Conservation (phyloP, 2,888 invertebrate genomes). For the Drosophila atripex region DNA sequence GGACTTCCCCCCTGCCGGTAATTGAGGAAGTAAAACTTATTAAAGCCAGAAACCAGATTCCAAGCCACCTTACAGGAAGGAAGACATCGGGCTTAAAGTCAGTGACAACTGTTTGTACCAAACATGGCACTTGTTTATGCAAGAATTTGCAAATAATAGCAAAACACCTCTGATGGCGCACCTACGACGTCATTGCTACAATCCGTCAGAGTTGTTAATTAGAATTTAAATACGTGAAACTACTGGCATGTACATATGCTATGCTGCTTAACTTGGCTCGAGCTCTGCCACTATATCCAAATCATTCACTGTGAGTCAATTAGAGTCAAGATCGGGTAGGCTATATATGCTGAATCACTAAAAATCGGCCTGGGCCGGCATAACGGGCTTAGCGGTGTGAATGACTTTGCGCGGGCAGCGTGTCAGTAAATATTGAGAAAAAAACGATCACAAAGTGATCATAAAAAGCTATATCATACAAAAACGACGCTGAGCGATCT, state of each 20-base stretch:
- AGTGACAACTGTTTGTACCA: constrained; percentile 20
- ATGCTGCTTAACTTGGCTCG: constrained; percentile 2
- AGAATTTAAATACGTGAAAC: constrained; percentile 27
- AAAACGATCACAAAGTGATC: constrained; percentile 32
- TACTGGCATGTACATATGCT: constrained; percentile 10
- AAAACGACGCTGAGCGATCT: constrained; percentile 26
- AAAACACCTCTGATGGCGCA: constrained; percentile 29
- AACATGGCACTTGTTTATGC: constrained; percentile 37
- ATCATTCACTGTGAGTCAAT: constrained; percentile 51
- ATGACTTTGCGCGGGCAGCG: constrained; percentile 55
- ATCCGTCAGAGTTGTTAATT: constrained; percentile 39
- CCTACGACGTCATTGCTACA: constrained; percentile 44
- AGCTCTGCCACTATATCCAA: constrained; percentile 11
- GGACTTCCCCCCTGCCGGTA: constrained; percentile 48
- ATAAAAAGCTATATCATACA: constrained; percentile 29
- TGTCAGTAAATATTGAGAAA: constrained; percentile 50
- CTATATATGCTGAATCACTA: constrained; percentile 17
- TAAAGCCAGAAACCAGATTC: constrained; percentile 23
- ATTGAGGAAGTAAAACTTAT: constrained; percentile 34
- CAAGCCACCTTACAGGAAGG: constrained; percentile 35
- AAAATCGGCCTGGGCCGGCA: constrained; percentile 14
- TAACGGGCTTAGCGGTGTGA: constrained; percentile 56
- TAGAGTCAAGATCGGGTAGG: constrained; percentile 36
- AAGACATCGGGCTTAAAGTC: constrained; percentile 13
- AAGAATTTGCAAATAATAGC: constrained; percentile 42